These are phyloP conservation scores for Stratiomys singularior DNA, from an alignment of 2,888 invertebrate genomes.

Conservation along the genomic window DNA sequence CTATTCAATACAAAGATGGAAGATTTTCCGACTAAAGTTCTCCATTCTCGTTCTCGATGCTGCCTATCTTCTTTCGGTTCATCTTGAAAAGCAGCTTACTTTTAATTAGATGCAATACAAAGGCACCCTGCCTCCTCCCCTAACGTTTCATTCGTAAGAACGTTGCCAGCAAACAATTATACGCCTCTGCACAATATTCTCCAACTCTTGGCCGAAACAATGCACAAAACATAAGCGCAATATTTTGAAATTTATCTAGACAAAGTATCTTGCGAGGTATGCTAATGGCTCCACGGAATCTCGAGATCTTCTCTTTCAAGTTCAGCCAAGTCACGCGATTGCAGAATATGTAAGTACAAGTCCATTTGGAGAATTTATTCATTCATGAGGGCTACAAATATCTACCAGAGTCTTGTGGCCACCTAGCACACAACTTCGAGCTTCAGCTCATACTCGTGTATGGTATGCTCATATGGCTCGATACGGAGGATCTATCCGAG, in stretches of 20 bases:
- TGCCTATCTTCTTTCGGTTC: too few relatives aligned
- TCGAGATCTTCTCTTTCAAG: slow-evolving; percentile 5
- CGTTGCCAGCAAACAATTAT: background rate
- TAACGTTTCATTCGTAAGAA: too few relatives aligned
- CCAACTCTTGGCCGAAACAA: background rate
- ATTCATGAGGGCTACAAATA: slow-evolving; percentile 19
- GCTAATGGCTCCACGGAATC: slow-evolving; percentile 3
- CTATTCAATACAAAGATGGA: too few relatives aligned
- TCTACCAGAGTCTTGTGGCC: background rate
- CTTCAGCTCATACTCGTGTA: too few relatives aligned
- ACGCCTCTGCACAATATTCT: background rate
- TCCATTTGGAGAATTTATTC: slow-evolving; percentile 1
- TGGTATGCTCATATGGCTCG: too few relatives aligned
- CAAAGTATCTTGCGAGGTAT: slow-evolving; percentile 1
- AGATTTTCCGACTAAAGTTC: too few relatives aligned
- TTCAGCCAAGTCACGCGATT: slow-evolving; percentile 24
- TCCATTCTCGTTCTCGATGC: too few relatives aligned
- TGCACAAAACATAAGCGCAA: background rate
- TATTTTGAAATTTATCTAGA: slow-evolving; percentile 12
- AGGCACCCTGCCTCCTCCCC: too few relatives aligned
- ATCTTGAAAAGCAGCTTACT: background rate
- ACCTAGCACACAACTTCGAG: background rate
- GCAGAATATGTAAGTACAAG: background rate
- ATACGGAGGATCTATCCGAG: background rate
- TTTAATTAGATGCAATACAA: background rate